Evolutionary conservation across 2,113 vertebrate genomes (phyloP), one percentile per base, ranked within the genome.

Genomic region (Sylvia atricapilla): DNA sequence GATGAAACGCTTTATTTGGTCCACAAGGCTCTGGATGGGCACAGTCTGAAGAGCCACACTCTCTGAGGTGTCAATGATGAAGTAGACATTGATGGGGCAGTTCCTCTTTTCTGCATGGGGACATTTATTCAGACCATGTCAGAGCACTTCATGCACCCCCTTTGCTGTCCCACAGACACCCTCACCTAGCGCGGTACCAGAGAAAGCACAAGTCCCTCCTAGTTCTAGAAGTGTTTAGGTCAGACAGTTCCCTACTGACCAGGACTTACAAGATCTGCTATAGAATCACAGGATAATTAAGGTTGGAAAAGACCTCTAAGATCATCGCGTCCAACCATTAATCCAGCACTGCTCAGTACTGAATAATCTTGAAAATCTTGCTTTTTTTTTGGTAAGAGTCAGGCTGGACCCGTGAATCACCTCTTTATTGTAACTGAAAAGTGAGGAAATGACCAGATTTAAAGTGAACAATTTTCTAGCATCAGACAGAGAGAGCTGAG

Each of bases 1-100:
- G 33, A 98, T 98, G 62, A 99, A 99, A 1, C 18, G 91, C 97
- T 99, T 99, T 97, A 99, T 98, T 86, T 98, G 98, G 9, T 98
- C 84, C 81, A 99, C 98, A 6, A 99, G 97, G 70, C 98, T 98
- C 86, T 99, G 99, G 12, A 98, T 99, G 16, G 99, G 99, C 11
- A 98, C 91, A 35, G 99, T 98, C 98, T 99, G 99, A 92, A 99
- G 97, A 80, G 99, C 98, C 25, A 99, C 98, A 3, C 99, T 99
- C 97, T 99, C 99, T 0, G 99, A 99, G 16, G 99, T 99, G 98
- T 99, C 99, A 35, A 99, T 99, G 94, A 99, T 98, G 93, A 99
- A 99, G 97, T 99, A 99, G 58, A 99, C 94, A 0, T 98, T 98
- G 89, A 99, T 97, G 33, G 98, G 98, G 92, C 99, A 99, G 25